Evolutionary conservation across 2,797 vertebrate genomes (phyloP).

Genomic region (Urocyon cinereoargenteus): DNA sequence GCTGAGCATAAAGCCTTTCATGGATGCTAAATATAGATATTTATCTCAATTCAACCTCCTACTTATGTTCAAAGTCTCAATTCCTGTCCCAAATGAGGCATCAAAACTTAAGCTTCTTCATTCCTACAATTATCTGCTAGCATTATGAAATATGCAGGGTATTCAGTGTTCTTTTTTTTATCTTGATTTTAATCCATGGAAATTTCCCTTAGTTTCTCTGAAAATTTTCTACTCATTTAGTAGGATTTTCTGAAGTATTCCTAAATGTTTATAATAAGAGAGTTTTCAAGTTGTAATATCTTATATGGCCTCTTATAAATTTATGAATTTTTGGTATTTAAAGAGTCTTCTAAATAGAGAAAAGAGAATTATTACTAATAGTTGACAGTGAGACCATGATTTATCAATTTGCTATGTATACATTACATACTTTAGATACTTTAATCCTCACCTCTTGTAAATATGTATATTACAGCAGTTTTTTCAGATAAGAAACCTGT

Average conservation of each 20-base stretch:
- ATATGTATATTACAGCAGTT: neutral
- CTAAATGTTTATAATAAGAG: neutral
- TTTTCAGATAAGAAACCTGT: neutral
- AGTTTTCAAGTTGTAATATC: neutral
- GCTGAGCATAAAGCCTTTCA: neutral
- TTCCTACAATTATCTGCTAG: neutral
- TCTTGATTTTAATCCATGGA: neutral
- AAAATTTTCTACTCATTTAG: neutral
- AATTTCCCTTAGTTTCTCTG: neutral
- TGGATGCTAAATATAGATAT: neutral
- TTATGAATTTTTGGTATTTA: neutral
- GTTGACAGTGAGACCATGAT: neutral
- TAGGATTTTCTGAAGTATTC: neutral
- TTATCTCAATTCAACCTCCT: neutral
- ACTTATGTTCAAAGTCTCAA: conserved; percentile 9
- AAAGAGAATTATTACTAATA: neutral
- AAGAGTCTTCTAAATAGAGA: neutral
- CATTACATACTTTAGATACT: neutral
- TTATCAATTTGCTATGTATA: neutral
- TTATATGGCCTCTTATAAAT: neutral
- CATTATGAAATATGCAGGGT: neutral
- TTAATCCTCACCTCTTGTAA: neutral
- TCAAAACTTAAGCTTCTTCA: neutral
- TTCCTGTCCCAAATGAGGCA: neutral
- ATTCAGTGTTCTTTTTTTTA: neutral